phyloP scores from a whole-genome alignment of 1,140 invertebrate genomes.

The Ridgeia piscesae region DNA sequence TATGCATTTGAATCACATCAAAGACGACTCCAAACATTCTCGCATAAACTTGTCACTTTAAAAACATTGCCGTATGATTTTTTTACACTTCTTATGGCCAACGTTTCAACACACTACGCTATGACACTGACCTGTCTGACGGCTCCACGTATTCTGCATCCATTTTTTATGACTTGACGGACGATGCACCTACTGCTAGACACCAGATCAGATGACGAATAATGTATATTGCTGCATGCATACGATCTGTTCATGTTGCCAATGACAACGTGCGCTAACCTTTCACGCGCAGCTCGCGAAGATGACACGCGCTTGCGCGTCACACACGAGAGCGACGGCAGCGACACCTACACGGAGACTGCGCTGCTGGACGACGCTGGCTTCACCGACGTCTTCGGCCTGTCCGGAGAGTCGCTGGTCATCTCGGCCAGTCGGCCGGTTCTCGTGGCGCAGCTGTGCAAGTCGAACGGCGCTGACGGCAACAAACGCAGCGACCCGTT shows the following conservation, averaged over 20 bases:
- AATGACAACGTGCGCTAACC: background rate
- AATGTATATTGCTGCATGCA: too few species aligned
- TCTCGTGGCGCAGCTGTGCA: slow-evolving; percentile 17
- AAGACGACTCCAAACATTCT: too few species aligned
- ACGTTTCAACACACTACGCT: too few species aligned
- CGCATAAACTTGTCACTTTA: too few species aligned
- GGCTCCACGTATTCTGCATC: too few species aligned
- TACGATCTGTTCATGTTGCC: background rate
- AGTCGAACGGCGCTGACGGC: slow-evolving; percentile 7
- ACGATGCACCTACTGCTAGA: too few species aligned
- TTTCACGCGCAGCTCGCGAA: background rate
- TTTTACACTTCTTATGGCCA: too few species aligned
- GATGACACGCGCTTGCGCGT: background rate
- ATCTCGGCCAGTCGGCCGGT: background rate
- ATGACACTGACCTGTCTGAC: too few species aligned
- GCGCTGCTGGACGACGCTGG: background rate
- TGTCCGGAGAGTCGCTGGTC: slow-evolving; percentile 6
- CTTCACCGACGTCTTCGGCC: background rate
- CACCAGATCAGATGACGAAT: too few species aligned
- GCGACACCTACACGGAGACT: background rate
- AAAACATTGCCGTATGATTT: too few species aligned
- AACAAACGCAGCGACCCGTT: slow-evolving; percentile 17
- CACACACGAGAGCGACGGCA: background rate
- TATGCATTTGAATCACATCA: too few species aligned
- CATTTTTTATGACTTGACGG: too few species aligned